Base-by-base conservation (phyloP, 2,113 vertebrate species). In the Bujurquina vittata region DNA sequence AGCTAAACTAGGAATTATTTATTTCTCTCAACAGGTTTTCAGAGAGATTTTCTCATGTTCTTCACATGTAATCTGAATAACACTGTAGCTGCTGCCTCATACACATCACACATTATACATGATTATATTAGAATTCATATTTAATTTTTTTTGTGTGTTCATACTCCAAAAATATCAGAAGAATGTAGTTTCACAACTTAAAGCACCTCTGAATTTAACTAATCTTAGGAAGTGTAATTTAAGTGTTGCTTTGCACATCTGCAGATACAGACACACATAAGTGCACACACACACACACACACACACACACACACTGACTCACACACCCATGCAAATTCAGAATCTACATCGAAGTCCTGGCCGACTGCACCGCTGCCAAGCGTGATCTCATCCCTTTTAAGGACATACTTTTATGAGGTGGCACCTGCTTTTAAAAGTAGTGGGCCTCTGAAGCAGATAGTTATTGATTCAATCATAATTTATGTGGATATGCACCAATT, bases 371-470 rank as follows among this genome's bases (percentile, higher is more conserved):
- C 60, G 23, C 65, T 55, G 79, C 82, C 49, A 55, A 78, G 63
- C 2, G n/a, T 79, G 58, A 72, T 31, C 61, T 88, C 67, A 77
- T 77, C 40, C 89, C 89, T 92, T 92, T 93, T 94, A 94, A 91
- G 91, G 90, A 77, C 87, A 94, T 89, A 29, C 52, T 74, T 55
- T 61, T 8, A 72, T 5, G 63, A 89, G 49, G 37, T 4, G 35
- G 63, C 82, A 86, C 79, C 83, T 89, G 88, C 84, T 88, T 85
- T 84, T 35, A 61, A 65, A 79, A 49, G 26, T 23, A 80, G 60
- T 77, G 29, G 58, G 33, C 46, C 74, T 46, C 22, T 56, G 23
- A 75, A 80, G 60, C 35, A 76, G 33, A 54, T 4, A 55, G 35
- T 69, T 83, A 80, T 77, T 59, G 67, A 86, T 80, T 14, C 43